phyloP scores from a whole-genome alignment of 2,113 vertebrate species.

The Coryphaenoides rupestris region DNA sequence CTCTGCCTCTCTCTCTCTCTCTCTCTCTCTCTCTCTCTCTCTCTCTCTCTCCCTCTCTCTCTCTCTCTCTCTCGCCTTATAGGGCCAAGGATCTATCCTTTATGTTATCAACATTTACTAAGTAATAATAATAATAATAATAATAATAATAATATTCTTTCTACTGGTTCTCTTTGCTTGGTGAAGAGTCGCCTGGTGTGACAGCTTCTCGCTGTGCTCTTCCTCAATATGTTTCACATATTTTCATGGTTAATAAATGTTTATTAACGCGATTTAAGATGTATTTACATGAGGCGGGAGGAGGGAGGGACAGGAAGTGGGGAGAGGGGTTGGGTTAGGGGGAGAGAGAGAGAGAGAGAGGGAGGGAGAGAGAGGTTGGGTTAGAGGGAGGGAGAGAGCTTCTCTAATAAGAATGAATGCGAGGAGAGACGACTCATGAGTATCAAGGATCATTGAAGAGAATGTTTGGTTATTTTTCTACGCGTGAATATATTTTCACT shows the following conservation, averaged over 20 bases:
- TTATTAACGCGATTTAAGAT: neutral
- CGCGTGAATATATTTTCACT: no score
- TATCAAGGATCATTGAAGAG: neutral
- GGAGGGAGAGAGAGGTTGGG: neutral
- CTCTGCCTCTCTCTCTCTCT: no score
- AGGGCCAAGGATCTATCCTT: constrained; percentile 66
- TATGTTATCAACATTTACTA: constrained; percentile 57
- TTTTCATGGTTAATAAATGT: constrained; percentile 15
- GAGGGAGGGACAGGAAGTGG: neutral
- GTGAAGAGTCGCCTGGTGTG: constrained; percentile 57
- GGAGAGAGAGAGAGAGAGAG: neutral
- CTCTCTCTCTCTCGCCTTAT: constrained; percentile 15
- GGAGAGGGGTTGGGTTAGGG: neutral
- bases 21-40: no score
- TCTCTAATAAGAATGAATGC: no score
- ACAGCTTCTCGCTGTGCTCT: constrained; percentile 65
- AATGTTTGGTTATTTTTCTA: no score
- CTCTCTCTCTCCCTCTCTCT: no score
- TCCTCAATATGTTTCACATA: constrained; percentile 49
- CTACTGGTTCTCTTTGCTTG: constrained; percentile 56
- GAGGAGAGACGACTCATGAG: no score
- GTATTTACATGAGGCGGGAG: neutral
- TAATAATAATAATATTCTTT: constrained; percentile 36
- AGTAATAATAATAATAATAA: constrained; percentile 46
- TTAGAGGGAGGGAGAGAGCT: neutral